Percentiles rank a stretch among this genome's conserved stretches.
phyloP scores from a whole-genome alignment of 2,113 vertebrate genomes.

The Sorex araneus region DNA sequence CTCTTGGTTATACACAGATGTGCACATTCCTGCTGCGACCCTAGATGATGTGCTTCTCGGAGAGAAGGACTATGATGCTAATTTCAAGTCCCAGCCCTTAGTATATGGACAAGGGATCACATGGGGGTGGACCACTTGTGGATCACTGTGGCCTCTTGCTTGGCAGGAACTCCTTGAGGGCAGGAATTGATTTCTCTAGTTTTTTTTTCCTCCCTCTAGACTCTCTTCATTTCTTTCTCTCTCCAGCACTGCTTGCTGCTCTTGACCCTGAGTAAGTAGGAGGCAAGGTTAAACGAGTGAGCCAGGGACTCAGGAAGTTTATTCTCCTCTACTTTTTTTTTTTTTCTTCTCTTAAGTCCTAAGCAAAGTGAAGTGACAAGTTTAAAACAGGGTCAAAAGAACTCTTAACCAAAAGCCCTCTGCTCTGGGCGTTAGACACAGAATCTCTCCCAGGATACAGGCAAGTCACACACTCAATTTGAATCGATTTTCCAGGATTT shows the following conservation, averaged over 20 bases:
- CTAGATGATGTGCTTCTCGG: neutral
- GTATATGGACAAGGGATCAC: neutral
- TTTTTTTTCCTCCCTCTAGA: neutral
- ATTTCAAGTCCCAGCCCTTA: neutral
- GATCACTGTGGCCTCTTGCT: too few species aligned
- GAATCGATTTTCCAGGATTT: conserved; percentile 64
- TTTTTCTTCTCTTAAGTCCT: conserved; percentile 50
- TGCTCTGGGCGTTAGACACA: neutral
- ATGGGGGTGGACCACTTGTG: neutral
- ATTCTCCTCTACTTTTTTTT: conserved; percentile 15
- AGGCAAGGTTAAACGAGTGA: conserved; percentile 23
- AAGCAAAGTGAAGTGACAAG: neutral
- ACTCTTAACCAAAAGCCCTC: neutral
- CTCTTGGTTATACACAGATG: too few species aligned
- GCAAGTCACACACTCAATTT: conserved; percentile 40
- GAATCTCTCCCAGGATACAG: conserved; percentile 54
- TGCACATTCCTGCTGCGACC: neutral
- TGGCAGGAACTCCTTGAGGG: neutral
- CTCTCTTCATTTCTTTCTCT: neutral
- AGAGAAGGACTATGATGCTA: neutral
- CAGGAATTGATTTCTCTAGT: neutral
- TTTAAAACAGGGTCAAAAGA: conserved; percentile 25
- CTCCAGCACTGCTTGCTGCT: neutral
- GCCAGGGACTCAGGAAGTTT: conserved; percentile 13
- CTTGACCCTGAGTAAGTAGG: neutral